Evolutionary conservation across 2,888 invertebrate species (phyloP).

Genomic region (Elegia similella): DNA sequence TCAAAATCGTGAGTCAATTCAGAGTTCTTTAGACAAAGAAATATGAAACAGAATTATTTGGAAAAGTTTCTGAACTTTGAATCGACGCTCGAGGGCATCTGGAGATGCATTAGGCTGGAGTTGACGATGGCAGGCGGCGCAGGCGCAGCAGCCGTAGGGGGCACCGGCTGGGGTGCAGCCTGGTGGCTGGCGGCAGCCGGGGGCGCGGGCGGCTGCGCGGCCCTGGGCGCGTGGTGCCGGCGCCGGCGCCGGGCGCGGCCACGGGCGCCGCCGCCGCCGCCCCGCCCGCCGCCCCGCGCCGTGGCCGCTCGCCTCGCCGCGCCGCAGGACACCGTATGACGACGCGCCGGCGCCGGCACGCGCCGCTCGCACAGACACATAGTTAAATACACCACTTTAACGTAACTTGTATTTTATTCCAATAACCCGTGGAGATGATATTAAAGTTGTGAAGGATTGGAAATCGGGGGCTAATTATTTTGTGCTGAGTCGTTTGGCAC

Average conservation of each 20-base stretch:
- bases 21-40: background rate
- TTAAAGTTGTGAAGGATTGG: too few relatives aligned
- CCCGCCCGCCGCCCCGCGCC: constrained; percentile 37
- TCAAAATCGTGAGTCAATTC: constrained; percentile 10
- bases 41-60: background rate
- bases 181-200: constrained; percentile 47
- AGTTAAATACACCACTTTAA: constrained; percentile 68
- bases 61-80: background rate
- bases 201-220: constrained; percentile 39
- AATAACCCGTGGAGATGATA: background rate
- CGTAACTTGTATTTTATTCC: constrained; percentile 48
- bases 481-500: too few relatives aligned
- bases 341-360: constrained; percentile 44
- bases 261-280: constrained; percentile 58
- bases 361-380: constrained; percentile 38
- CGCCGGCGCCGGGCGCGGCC: constrained; percentile 56
- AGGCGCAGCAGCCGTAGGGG: constrained; percentile 28
- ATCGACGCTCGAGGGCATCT: background rate
- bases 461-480: too few relatives aligned
- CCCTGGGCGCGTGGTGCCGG: constrained; percentile 52
- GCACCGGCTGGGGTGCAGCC: constrained; percentile 29
- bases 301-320: constrained; percentile 47
- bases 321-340: constrained; percentile 70
- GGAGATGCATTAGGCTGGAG: constrained; percentile 4
- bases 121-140: constrained; percentile 41